A percentile compares a stretch with the other conserved stretches of the same genome.
Evolutionary conservation across 2,888 invertebrate species (phyloP).

Genomic region (Apodemia duryi): DNA sequence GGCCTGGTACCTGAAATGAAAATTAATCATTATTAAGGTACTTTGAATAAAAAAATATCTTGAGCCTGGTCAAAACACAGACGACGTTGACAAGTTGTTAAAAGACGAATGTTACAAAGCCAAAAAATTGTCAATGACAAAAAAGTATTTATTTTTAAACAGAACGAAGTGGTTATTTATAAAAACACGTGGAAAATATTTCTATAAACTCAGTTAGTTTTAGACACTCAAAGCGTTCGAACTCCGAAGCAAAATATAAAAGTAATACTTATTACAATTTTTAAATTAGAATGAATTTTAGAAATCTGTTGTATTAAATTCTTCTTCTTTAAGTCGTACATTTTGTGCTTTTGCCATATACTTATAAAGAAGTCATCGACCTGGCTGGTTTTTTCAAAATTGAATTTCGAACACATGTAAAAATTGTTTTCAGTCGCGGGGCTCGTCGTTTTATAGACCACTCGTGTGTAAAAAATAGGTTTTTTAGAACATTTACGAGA

Average conservation of each 20-base stretch:
- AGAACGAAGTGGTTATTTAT: conserved; percentile 33
- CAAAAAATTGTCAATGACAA: conserved; percentile 3
- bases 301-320: not conserved
- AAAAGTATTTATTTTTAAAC: conserved; percentile 32
- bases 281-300: not conserved
- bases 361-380: conserved; percentile 32
- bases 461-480: conserved; percentile 39
- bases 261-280: not conserved
- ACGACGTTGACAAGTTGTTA: not conserved
- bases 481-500: not conserved
- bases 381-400: conserved; percentile 25
- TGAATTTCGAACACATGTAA: conserved; percentile 58
- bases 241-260: not conserved
- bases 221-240: not conserved
- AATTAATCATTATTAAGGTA: too few relatives aligned
- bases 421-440: conserved; percentile 59
- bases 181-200: conserved; percentile 23
- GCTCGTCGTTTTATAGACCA: conserved; percentile 42
- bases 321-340: not conserved
- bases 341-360: conserved; percentile 20
- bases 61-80: not conserved
- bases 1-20: too few relatives aligned
- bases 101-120: conserved; percentile 9
- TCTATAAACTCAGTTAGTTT: conserved; percentile 4
- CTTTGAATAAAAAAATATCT: too few relatives aligned